Base-by-base conservation (phyloP, 1,140 invertebrate species). In the Nomia melanderi region DNA sequence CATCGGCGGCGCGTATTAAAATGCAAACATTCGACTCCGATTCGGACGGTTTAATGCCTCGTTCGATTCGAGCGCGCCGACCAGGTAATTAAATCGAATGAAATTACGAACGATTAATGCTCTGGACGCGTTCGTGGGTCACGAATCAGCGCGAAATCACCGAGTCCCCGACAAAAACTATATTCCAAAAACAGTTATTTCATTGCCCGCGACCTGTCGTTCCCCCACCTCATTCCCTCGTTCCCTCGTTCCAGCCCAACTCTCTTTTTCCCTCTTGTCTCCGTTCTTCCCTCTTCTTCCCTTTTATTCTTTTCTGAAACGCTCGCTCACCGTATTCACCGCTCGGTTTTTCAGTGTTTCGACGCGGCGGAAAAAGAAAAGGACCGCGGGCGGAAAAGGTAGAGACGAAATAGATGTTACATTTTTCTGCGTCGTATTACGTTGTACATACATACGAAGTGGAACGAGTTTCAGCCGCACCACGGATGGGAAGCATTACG, bases 41-140 rank as follows among this genome's bases (percentile, higher is more conserved):
- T 78, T 84, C 63, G 82, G 84, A 86, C 84, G 80, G 82, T 87
- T 83, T 85, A 86, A 87, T 87, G 86, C 84, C 77, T 84, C 85
- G 81, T 82, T 85, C 75, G 82, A 78, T 82, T 88, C 81, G 84
- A 71, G 63, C 87, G 81, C 82, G 66, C 72, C 74, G 78, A 64
- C 69, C 82, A 71, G 84, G 84, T 84, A 88, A 90, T 90, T 88
- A 89, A 90, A 90, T 90, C 83, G 84, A 90, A 90, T 88, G 86
- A 88, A 90, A 90, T 90, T 90, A 90, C 86, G 82, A 81, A 85
- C 88, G 86, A 87, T 88, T 88, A 87, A 89, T 86, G 85, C 75
- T 74, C 79, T 60, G 82, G 50, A 81, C 81, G 83, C 83, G 80
- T 67, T 75, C 75, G 66, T 76, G 78, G 75, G 73, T 72, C 78